These are phyloP conservation scores for Sarcophaga subvicina DNA, from an alignment of 2,888 invertebrate genomes.

Conservation along the genomic window DNA sequence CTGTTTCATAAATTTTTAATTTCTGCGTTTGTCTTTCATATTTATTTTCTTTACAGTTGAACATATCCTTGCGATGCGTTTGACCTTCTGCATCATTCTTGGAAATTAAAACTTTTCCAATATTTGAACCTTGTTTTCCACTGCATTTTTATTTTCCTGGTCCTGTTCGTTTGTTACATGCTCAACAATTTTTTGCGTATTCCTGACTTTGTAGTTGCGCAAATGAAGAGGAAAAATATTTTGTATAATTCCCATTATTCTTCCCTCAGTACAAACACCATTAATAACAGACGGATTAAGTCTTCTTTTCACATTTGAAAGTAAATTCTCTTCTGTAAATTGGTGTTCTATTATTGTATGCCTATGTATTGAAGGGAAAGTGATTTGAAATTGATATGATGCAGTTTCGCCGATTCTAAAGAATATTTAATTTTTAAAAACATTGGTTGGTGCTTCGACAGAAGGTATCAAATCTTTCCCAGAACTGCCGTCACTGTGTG, in stretches of 20 bases:
- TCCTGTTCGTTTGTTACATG: constrained; percentile 38
- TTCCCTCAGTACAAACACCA: background rate
- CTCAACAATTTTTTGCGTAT: too few species aligned
- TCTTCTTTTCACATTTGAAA: too few species aligned
- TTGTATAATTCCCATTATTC: background rate
- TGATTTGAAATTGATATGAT: too few species aligned
- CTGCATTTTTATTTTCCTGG: constrained; percentile 36
- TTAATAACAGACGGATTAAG: background rate
- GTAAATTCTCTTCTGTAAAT: too few species aligned
- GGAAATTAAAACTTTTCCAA: constrained; percentile 48
- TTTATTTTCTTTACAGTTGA: constrained; percentile 52
- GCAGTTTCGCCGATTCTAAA: too few species aligned
- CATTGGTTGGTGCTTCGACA: too few species aligned
- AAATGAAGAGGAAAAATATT: background rate
- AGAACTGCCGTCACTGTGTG: too few species aligned
- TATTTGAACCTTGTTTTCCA: constrained; percentile 63
- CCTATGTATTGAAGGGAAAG: too few species aligned
- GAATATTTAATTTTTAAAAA: too few species aligned
- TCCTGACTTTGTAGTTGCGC: background rate
- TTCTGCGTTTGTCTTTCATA: constrained; percentile 50
- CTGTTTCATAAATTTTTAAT: constrained; percentile 27
- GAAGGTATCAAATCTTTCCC: too few species aligned
- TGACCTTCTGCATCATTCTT: background rate
- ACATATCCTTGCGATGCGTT: constrained; percentile 42
- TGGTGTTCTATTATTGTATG: too few species aligned